Evolutionary conservation across 2,888 invertebrate genomes (phyloP).

Genomic region (Rosalia funebris): DNA sequence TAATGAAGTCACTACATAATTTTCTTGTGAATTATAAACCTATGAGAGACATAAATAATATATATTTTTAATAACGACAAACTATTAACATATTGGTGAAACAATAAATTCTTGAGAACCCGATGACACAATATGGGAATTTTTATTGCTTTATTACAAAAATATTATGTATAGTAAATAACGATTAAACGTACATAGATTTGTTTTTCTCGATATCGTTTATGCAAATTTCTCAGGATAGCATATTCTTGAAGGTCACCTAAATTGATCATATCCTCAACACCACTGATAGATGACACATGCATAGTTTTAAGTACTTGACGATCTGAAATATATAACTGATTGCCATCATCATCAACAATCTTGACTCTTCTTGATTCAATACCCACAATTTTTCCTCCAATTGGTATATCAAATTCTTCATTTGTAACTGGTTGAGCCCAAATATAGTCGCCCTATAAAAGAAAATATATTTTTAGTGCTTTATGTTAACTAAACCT

Average conservation of each 20-base stretch:
- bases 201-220: slow-evolving; percentile 85
- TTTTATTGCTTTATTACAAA: too few relatives aligned
- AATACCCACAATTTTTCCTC: slow-evolving; percentile 82
- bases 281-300: slow-evolving; percentile 80
- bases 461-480: slow-evolving; percentile 7
- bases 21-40: too few relatives aligned
- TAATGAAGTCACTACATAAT: too few relatives aligned
- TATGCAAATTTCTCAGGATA: slow-evolving; percentile 88
- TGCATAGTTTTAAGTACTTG: slow-evolving; percentile 80
- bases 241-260: slow-evolving; percentile 96
- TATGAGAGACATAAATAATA: too few relatives aligned
- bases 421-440: slow-evolving; percentile 76
- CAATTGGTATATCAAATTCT: slow-evolving; percentile 87
- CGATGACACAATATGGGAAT: too few relatives aligned
- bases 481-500: too few relatives aligned
- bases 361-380: slow-evolving; percentile 82
- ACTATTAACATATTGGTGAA: too few relatives aligned
- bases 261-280: slow-evolving; percentile 95
- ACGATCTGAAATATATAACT: slow-evolving; percentile 69
- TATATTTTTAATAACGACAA: too few relatives aligned
- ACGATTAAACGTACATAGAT: slow-evolving; percentile 87
- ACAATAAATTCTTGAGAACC: too few relatives aligned
- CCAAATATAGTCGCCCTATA: slow-evolving; percentile 90
- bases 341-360: slow-evolving; percentile 84
- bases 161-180: too few relatives aligned